Conservation (phyloP, 2,113 vertebrate species). For the Acanthisitta chloris region DNA sequence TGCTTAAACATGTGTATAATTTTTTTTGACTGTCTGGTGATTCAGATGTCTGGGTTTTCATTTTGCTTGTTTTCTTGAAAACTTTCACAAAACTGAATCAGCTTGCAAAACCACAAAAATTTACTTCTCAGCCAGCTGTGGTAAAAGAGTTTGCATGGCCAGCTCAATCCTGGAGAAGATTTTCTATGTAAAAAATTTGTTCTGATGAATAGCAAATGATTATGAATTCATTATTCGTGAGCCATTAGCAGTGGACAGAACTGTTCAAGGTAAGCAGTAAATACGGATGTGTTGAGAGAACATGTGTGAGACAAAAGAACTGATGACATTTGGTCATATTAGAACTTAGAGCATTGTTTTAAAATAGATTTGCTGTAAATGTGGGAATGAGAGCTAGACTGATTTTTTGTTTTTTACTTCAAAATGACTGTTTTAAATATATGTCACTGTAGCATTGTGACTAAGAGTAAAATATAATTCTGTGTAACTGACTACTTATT, state of each 20-base stretch:
- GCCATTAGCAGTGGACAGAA: neutral
- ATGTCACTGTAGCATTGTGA: neutral
- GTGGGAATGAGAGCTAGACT: neutral
- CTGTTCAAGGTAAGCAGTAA: neutral
- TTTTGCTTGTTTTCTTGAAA: conserved; percentile 56
- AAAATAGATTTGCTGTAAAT: neutral
- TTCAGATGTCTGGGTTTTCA: conserved; percentile 60
- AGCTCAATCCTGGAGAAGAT: neutral
- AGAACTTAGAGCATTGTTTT: neutral
- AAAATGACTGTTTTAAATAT: neutral
- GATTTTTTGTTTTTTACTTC: neutral
- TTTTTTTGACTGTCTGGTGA: conserved; percentile 35
- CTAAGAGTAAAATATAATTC: neutral
- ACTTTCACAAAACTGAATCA: conserved; percentile 40
- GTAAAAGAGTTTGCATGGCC: neutral
- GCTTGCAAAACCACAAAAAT: conserved; percentile 67
- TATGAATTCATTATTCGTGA: neutral
- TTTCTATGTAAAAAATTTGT: neutral
- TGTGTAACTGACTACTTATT: neutral
- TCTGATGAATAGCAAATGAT: neutral
- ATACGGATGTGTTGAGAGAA: neutral
- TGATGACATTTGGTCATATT: neutral
- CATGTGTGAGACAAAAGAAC: neutral
- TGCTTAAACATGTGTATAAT: neutral
- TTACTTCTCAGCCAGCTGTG: conserved; percentile 17